Conservation (phyloP, 2,888 invertebrate species). For the Camptogramma bilineatum region DNA sequence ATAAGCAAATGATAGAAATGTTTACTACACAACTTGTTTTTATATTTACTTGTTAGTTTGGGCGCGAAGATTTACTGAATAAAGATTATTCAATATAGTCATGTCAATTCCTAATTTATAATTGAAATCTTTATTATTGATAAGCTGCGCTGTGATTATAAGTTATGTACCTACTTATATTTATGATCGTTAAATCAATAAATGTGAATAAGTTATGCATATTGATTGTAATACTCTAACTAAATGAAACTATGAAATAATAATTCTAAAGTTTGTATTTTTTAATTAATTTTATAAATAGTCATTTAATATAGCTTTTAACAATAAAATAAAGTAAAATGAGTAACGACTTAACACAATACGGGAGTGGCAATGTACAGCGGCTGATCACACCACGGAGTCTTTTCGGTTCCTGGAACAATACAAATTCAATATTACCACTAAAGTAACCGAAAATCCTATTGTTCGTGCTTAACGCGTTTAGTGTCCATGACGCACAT, state of each 20-base stretch:
- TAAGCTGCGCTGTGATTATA: no score
- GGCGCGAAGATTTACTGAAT: no score
- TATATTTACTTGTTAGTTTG: no score
- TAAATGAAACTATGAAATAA: slow-evolving; percentile 46
- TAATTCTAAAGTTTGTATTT: slow-evolving; percentile 78
- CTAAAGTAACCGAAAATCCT: neutral
- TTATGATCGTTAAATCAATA: no score
- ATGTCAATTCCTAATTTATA: no score
- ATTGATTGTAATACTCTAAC: slow-evolving; percentile 7
- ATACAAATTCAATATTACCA: neutral
- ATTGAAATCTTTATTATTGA: no score
- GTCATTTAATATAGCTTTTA: slow-evolving; percentile 78
- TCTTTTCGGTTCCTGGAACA: slow-evolving; percentile 81
- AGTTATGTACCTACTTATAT: neutral
- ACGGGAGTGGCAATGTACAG: slow-evolving; percentile 63
- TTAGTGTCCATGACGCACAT: no score
- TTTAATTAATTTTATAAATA: slow-evolving; percentile 82
- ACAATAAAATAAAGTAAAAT: slow-evolving; percentile 74
- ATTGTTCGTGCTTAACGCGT: no score
- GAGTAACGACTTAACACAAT: slow-evolving; percentile 77
- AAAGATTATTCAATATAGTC: neutral
- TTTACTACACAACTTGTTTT: no score
- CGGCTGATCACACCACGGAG: slow-evolving; percentile 76
- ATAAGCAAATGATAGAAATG: no score
- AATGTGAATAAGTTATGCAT: neutral